These are phyloP conservation scores for Amazona vittata DNA, from an alignment of 2,113 vertebrate species.

Conservation along the genomic window DNA sequence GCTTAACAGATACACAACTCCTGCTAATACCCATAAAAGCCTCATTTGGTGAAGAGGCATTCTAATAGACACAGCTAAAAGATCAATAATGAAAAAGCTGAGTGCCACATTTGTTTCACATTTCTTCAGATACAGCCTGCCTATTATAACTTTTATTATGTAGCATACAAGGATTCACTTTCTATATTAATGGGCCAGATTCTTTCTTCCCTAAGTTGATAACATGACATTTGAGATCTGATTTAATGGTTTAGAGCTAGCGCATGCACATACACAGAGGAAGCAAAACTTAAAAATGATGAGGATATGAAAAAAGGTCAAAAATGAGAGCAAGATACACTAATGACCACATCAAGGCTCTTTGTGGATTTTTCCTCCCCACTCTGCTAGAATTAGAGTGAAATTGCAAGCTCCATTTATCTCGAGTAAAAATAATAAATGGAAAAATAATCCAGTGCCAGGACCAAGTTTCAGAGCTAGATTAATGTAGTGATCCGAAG, in stretches of 20 bases:
- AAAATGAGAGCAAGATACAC: neutral
- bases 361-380: neutral
- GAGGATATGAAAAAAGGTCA: neutral
- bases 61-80: neutral
- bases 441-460: neutral
- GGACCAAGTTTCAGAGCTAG: neutral
- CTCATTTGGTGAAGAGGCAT: neutral
- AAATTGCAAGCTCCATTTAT: neutral
- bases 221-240: neutral
- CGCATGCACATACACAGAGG: neutral
- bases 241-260: neutral
- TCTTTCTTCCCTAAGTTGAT: neutral
- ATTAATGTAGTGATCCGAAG: neutral
- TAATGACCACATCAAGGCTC: neutral
- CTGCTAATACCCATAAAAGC: neutral
- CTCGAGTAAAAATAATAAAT: neutral
- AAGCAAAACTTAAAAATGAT: neutral
- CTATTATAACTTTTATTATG: neutral
- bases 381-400: neutral
- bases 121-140: neutral
- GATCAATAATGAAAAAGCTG: neutral
- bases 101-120: accelerated
- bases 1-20: neutral
- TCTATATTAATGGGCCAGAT: neutral
- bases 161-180: neutral